Percentiles rank a stretch among this genome's conserved stretches.
Conservation (phyloP, 2,888 invertebrate genomes). For the Tinea pellionella region DNA sequence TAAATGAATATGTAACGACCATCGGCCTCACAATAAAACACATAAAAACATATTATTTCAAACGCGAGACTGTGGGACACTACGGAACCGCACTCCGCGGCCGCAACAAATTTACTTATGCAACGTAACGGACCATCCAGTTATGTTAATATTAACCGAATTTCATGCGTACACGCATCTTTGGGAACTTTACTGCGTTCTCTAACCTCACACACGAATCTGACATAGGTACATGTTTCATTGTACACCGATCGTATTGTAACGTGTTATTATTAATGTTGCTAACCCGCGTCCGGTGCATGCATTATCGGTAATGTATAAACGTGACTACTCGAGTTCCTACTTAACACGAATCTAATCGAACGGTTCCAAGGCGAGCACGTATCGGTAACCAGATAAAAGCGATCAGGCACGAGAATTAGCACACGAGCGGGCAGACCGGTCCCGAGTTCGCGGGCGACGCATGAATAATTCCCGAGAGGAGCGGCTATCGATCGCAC, state of each 20-base stretch:
- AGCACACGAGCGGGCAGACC: constrained; percentile 12
- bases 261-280: neutral
- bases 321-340: constrained; percentile 11
- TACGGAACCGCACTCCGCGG: constrained; percentile 18
- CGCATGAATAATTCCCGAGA: constrained; percentile 69
- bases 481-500: constrained; percentile 68
- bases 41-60: constrained; percentile 42
- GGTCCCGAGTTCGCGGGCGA: constrained; percentile 38
- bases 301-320: neutral
- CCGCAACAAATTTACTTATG: neutral
- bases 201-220: neutral
- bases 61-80: constrained; percentile 16
- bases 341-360: constrained; percentile 10
- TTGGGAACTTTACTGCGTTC: neutral
- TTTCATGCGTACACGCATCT: constrained; percentile 34
- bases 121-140: constrained; percentile 58
- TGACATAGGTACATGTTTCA: too few relatives aligned
- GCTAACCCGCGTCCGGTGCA: neutral
- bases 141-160: constrained; percentile 66
- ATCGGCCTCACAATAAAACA: constrained; percentile 46
- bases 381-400: constrained; percentile 14
- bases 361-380: constrained; percentile 15
- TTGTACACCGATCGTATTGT: neutral
- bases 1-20: constrained; percentile 62
- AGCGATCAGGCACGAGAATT: constrained; percentile 9